These are phyloP conservation scores for Tetrapedia diversipes DNA, from an alignment of 2,888 invertebrate genomes.

Conservation along the genomic window DNA sequence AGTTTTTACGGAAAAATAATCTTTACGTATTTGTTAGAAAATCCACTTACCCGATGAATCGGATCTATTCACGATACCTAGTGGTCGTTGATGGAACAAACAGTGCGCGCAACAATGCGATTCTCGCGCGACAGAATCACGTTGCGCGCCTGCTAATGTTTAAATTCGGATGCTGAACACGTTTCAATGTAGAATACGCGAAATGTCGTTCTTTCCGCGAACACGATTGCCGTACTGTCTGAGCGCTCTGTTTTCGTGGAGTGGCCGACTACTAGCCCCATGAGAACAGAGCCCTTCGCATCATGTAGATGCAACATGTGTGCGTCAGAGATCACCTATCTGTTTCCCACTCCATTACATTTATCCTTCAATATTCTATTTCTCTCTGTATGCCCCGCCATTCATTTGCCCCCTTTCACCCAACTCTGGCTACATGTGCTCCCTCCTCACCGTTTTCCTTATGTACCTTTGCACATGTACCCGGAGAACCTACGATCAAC, in stretches of 20 bases:
- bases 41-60: constrained; percentile 33
- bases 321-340: constrained; percentile 47
- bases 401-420: constrained; percentile 49
- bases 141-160: constrained; percentile 22
- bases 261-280: constrained; percentile 51
- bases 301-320: constrained; percentile 47
- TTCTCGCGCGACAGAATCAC: constrained; percentile 13
- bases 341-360: constrained; percentile 16
- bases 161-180: constrained; percentile 25
- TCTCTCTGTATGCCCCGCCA: constrained; percentile 18
- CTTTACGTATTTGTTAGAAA: not conserved
- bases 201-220: constrained; percentile 56
- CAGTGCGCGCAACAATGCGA: constrained; percentile 13
- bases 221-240: constrained; percentile 48
- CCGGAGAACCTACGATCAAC: constrained; percentile 12
- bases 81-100: constrained; percentile 11
- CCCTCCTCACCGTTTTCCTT: constrained; percentile 14
- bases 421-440: constrained; percentile 31
- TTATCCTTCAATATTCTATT: constrained; percentile 9
- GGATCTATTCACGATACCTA: constrained; percentile 12
- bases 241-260: constrained; percentile 41
- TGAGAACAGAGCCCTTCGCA: constrained; percentile 56
- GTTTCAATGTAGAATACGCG: constrained; percentile 40
- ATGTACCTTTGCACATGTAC: constrained; percentile 36
- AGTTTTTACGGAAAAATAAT: not conserved